Conservation (phyloP, 2,113 vertebrate species). For the Myotis lucifugus region DNA sequence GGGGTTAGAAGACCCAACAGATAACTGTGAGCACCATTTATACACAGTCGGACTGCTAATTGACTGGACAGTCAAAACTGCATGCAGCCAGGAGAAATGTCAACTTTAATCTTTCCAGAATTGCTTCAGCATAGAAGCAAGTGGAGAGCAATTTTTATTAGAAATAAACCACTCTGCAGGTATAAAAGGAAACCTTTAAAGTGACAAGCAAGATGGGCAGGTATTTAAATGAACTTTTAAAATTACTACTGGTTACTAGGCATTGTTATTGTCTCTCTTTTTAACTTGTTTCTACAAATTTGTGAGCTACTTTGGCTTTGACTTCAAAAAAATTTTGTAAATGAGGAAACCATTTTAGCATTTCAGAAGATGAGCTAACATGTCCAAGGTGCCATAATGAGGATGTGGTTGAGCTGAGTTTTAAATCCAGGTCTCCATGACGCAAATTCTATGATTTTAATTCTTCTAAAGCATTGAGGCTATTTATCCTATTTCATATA, state of each 20-base stretch:
- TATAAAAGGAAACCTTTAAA: conserved; percentile 4
- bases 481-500: background rate
- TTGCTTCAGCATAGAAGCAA: conserved; percentile 57
- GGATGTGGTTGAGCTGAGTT: background rate
- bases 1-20: background rate
- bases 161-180: background rate
- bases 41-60: conserved; percentile 25
- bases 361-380: background rate
- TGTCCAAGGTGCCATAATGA: background rate
- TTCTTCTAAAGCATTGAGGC: background rate
- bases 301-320: background rate
- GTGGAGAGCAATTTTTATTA: conserved; percentile 55
- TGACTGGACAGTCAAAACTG: conserved; percentile 51
- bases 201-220: background rate
- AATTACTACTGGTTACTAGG: background rate
- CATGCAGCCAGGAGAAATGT: conserved; percentile 39
- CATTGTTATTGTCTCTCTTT: background rate
- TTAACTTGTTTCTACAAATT: background rate
- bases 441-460: background rate
- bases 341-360: background rate
- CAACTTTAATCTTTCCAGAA: conserved; percentile 60
- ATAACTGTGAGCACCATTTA: background rate
- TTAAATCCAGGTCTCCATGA: background rate
- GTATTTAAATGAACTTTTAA: background rate
- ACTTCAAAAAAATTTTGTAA: background rate